Conservation (phyloP, 2,113 vertebrate species). For the Albula glossodonta region DNA sequence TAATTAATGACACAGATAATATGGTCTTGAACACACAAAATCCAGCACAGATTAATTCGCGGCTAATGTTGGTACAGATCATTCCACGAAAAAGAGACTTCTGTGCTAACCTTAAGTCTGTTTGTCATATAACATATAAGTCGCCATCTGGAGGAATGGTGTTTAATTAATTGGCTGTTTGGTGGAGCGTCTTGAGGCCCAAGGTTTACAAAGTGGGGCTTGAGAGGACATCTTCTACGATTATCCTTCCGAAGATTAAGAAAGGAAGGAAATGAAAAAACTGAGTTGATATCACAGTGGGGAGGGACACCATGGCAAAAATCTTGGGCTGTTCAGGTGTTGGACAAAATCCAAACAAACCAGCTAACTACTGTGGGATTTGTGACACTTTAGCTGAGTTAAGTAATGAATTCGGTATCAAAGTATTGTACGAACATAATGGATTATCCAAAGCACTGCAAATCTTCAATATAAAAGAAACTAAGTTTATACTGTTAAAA, state of each 20-base stretch:
- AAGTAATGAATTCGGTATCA: neutral
- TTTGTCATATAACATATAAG: neutral
- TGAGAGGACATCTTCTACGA: neutral
- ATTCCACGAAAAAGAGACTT: neutral
- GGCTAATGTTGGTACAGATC: too few species aligned
- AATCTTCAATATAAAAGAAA: neutral
- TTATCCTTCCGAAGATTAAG: constrained; percentile 28
- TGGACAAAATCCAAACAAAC: neutral
- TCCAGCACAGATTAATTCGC: neutral
- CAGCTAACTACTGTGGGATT: neutral
- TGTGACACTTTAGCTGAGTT: neutral
- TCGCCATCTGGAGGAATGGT: constrained; percentile 19
- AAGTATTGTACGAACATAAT: neutral
- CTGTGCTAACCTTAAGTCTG: neutral
- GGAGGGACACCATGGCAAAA: neutral
- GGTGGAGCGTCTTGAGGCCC: neutral
- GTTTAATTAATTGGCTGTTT: constrained; percentile 25
- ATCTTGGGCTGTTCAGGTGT: neutral
- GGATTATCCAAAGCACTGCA: neutral
- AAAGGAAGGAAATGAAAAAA: neutral
- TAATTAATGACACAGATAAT: neutral
- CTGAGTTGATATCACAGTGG: neutral
- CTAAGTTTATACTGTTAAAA: too few species aligned
- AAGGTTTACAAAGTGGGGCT: neutral
- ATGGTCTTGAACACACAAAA: neutral